Percentiles rank a stretch among this genome's conserved stretches.
These are phyloP conservation scores for Pseudorectes ferrugineus DNA, from an alignment of 2,113 vertebrate genomes.

Conservation along the genomic window DNA sequence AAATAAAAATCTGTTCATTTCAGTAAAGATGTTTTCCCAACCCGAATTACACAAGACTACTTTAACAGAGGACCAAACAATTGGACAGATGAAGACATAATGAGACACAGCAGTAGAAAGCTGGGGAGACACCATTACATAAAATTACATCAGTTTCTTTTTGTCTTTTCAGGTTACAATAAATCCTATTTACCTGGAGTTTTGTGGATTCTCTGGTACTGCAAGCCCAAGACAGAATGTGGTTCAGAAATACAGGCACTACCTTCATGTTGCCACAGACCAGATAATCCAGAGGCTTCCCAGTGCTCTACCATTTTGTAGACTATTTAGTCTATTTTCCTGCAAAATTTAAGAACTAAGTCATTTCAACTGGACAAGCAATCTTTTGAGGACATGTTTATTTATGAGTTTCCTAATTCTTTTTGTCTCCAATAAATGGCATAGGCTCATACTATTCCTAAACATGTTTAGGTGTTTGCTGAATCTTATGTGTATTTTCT, in stretches of 20 bases:
- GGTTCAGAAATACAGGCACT: neutral
- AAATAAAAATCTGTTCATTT: neutral
- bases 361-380: neutral
- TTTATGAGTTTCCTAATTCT: neutral
- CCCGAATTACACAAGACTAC: neutral
- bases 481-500: neutral
- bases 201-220: neutral
- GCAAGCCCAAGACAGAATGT: neutral
- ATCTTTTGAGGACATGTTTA: neutral
- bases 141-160: neutral
- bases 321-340: neutral
- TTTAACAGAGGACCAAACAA: neutral
- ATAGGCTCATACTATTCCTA: neutral
- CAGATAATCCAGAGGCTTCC: neutral
- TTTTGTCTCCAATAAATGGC: neutral
- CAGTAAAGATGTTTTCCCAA: neutral
- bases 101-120: neutral
- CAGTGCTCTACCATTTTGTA: neutral
- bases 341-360: neutral
- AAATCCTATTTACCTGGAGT: neutral
- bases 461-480: accelerated
- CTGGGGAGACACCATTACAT: accelerated
- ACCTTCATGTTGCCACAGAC: neutral
- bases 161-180: neutral
- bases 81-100: neutral